A percentile compares a stretch with the other conserved stretches of the same genome.
Evolutionary conservation across 2,888 invertebrate species (phyloP).

Genomic region (Tenthredo notha): DNA sequence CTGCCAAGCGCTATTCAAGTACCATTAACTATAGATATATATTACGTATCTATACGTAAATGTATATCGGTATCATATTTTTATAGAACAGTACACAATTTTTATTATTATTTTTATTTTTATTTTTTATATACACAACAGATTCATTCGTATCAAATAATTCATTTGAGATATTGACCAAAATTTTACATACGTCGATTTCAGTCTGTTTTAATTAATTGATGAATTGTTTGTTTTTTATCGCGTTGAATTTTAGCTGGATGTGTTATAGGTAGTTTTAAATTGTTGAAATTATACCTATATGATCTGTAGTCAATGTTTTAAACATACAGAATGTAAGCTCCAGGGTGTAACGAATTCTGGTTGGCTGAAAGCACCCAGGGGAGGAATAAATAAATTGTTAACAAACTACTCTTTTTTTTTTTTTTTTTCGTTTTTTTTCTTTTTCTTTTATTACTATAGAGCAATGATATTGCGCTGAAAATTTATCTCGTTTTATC

Average conservation of each 20-base stretch:
- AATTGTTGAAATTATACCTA: background rate
- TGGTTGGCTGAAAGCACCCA: background rate
- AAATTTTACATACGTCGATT: background rate
- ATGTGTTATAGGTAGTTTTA: background rate
- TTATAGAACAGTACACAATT: background rate
- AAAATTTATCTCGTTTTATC: background rate
- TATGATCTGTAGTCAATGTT: background rate
- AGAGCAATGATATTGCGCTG: background rate
- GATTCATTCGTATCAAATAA: background rate
- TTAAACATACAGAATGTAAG: background rate
- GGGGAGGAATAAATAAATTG: slow-evolving; percentile 2
- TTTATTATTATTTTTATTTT: background rate
- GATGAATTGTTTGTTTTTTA: background rate
- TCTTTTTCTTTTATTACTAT: background rate
- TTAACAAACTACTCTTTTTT: background rate
- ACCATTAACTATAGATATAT: background rate
- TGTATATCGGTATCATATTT: background rate
- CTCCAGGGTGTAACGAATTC: background rate
- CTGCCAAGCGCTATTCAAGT: slow-evolving; percentile 24
- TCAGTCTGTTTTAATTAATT: background rate
- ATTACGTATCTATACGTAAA: too few species aligned
- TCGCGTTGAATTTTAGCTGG: background rate
- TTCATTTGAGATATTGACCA: background rate
- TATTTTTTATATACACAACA: background rate
- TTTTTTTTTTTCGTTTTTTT: background rate